Evolutionary conservation across 64 coral and sea anemone species (phyloP), one percentile per base, ranked within the genome.

Genomic region (Orbicella faveolata): DNA sequence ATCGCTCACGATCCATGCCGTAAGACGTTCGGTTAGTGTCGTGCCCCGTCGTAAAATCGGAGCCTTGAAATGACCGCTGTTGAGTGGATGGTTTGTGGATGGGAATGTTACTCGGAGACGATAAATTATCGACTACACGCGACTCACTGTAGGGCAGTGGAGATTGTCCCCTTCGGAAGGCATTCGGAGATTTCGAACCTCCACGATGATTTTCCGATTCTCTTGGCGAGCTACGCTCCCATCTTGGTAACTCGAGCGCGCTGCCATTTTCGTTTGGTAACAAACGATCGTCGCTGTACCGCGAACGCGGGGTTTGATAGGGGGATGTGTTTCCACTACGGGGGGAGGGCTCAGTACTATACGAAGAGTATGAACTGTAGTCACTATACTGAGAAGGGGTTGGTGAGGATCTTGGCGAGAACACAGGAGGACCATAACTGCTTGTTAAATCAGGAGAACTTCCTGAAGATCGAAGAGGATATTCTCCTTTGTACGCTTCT

Each of bases 401-500:
- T 39, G 82, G 82, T 52, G 82, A 85, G 64, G 82, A 9, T 72
- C 64, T 73, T 26, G 21, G 65, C 12, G 65, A 21, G 19, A 23
- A 52, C 4, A 85, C 23, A 23, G 20, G 7, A 48, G 44, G 21
- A 17, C 36, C 36, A 70, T 18, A 52, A 11, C 41, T 85, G 37
- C 63, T 16, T 0, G 63, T 26, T 30, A 85, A 66, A 85, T 85
- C 82, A 14, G 82, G 82, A 52, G 66, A 66, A 85, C 82, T 85
- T 2, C 63, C 82, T 44, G 63, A 25, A 5, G 82, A 85, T 33
- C 39, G 63, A 1, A 85, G 16, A 13, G 19, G 9, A 21, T 65
- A 70, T 52, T 52, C 82, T 33, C 82, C 36, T 54, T 70, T 85
- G 64, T 52, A 85, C 53, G 72, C 0, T 26, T 36, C 21, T 73